These are phyloP conservation scores for Romanogobio albipinnatus DNA, from an alignment of 2,113 vertebrate genomes.

Conservation along the genomic window DNA sequence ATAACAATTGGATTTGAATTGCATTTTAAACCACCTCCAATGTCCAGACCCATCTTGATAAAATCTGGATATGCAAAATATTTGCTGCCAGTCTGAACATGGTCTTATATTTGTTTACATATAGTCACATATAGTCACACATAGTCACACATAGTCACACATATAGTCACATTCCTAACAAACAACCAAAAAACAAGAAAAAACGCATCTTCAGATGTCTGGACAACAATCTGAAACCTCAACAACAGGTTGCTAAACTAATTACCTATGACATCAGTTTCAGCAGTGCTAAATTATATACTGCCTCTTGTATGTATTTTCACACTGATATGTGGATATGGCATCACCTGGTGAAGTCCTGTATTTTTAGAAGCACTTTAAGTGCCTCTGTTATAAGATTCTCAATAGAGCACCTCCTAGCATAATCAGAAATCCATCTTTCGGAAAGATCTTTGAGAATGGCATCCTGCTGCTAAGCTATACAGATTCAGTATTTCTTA, in stretches of 20 bases:
- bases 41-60: too few relatives aligned
- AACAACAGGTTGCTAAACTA: background rate
- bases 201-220: background rate
- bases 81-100: too few relatives aligned
- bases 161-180: background rate
- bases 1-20: too few relatives aligned
- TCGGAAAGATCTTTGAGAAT: background rate
- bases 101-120: background rate
- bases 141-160: background rate
- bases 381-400: slow-evolving; percentile 18
- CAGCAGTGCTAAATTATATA: background rate
- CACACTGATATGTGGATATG: background rate
- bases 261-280: background rate
- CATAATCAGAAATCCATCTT: background rate
- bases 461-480: slow-evolving; percentile 13
- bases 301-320: background rate
- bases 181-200: background rate
- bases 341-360: background rate
- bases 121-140: too few relatives aligned
- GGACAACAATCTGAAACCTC: background rate
- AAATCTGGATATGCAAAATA: too few relatives aligned
- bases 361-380: slow-evolving; percentile 16
- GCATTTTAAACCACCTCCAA: too few relatives aligned
- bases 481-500: background rate
- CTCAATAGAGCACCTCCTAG: background rate